Evolutionary conservation across 1,140 invertebrate species (phyloP).

Genomic region (Probaryconus sp.): DNA sequence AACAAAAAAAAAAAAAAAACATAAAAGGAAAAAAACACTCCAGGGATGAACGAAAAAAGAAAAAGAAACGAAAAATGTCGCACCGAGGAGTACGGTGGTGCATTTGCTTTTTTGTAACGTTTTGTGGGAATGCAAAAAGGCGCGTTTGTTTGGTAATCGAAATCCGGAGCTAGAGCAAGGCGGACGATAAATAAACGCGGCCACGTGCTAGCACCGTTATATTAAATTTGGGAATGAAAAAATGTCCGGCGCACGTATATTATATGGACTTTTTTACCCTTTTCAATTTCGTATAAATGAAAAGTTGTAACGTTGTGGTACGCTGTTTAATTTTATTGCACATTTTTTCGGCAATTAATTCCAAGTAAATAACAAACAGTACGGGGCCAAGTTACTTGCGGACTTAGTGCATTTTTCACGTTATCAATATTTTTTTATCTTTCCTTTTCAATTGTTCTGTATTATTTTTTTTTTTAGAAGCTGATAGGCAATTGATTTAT

Average conservation of each 20-base stretch:
- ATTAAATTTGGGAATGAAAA: slow-evolving; percentile 62
- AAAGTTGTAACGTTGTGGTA: slow-evolving; percentile 52
- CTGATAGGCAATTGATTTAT: too few species aligned
- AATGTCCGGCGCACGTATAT: slow-evolving; percentile 46
- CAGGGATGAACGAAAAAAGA: background rate
- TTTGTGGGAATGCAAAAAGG: slow-evolving; percentile 50
- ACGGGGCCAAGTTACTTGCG: too few species aligned
- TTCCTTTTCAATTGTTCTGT: too few species aligned
- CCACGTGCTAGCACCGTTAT: slow-evolving; percentile 56
- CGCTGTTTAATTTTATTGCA: slow-evolving; percentile 43
- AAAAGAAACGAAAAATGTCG: slow-evolving; percentile 6
- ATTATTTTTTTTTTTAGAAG: too few species aligned
- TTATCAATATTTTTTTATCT: too few species aligned
- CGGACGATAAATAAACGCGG: slow-evolving; percentile 50
- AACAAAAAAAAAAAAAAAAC: slow-evolving; percentile 35
- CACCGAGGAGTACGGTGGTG: background rate
- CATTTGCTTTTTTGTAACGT: slow-evolving; percentile 29
- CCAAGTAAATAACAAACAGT: too few species aligned
- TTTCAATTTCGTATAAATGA: slow-evolving; percentile 57
- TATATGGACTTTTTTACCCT: slow-evolving; percentile 15
- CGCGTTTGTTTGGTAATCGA: slow-evolving; percentile 59
- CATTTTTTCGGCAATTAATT: slow-evolving; percentile 24
- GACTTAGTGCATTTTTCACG: too few species aligned
- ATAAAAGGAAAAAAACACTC: slow-evolving; percentile 16
- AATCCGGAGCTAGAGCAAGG: slow-evolving; percentile 38